Percentiles rank a stretch among this genome's conserved stretches.
phyloP scores from a whole-genome alignment of 2,888 invertebrate species.

The Agonopterix arenella region DNA sequence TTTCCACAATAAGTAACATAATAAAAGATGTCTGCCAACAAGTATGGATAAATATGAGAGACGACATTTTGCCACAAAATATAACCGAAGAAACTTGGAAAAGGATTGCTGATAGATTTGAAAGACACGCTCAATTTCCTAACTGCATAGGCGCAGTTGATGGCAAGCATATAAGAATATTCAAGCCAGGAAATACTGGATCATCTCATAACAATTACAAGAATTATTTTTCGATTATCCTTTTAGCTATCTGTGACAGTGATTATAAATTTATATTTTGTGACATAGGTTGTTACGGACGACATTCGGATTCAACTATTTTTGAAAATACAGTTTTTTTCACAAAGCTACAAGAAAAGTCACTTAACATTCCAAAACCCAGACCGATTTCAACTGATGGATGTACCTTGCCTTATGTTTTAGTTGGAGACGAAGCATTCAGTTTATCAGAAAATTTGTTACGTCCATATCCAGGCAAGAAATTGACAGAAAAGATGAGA shows the following conservation, averaged over 20 bases:
- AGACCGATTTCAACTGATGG: background rate
- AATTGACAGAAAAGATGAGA: slow-evolving; percentile 2
- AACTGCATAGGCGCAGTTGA: slow-evolving; percentile 14
- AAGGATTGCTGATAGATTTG: slow-evolving; percentile 11
- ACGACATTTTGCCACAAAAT: slow-evolving; percentile 7
- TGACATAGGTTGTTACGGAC: slow-evolving; percentile 7
- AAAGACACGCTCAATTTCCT: slow-evolving; percentile 10
- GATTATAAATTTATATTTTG: slow-evolving; percentile 6
- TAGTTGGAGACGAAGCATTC: slow-evolving; percentile 3
- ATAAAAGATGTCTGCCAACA: slow-evolving; percentile 10
- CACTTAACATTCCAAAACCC: slow-evolving; percentile 5
- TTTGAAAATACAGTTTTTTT: slow-evolving; percentile 6
- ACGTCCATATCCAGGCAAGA: slow-evolving; percentile 3
- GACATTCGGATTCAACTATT: slow-evolving; percentile 6
- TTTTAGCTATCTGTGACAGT: slow-evolving; percentile 4
- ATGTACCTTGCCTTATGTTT: background rate
- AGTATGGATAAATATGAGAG: slow-evolving; percentile 8
- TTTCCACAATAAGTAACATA: slow-evolving; percentile 11
- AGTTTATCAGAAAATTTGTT: slow-evolving; percentile 1
- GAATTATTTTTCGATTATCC: background rate
- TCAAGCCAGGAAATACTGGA: slow-evolving; percentile 7
- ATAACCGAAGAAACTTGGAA: slow-evolving; percentile 11
- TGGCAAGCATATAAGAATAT: slow-evolving; percentile 13
- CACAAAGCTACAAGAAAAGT: slow-evolving; percentile 7
- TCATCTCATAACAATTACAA: slow-evolving; percentile 12